These are phyloP conservation scores for Lamellibrachia satsuma DNA, from an alignment of 2,888 invertebrate genomes.

Conservation along the genomic window DNA sequence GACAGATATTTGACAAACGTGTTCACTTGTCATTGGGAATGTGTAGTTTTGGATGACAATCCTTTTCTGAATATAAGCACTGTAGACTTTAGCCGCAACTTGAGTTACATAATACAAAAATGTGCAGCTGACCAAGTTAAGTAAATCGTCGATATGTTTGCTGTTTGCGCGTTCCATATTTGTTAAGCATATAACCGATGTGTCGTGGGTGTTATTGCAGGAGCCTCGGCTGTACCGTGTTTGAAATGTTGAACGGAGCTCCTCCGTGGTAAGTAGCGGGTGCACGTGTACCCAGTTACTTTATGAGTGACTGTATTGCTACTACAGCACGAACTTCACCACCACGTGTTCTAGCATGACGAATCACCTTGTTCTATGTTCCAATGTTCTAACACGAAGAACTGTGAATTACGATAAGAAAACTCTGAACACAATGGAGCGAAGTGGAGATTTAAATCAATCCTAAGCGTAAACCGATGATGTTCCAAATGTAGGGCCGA, in stretches of 20 bases:
- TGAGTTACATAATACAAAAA: neutral
- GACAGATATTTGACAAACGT: too few relatives aligned
- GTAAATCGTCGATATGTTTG: neutral
- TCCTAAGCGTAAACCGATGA: neutral
- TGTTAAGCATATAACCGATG: neutral
- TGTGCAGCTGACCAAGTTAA: neutral
- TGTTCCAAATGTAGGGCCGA: neutral
- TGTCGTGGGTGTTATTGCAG: slow-evolving; percentile 7
- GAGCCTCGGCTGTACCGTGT: slow-evolving; percentile 40
- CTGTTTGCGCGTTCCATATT: neutral
- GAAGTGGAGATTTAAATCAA: neutral
- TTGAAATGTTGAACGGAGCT: slow-evolving; percentile 40
- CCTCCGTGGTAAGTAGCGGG: slow-evolving; percentile 40
- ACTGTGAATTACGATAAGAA: too few relatives aligned
- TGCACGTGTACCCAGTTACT: neutral
- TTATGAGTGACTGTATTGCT: neutral
- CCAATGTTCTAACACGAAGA: too few relatives aligned
- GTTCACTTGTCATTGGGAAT: too few relatives aligned
- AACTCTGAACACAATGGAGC: too few relatives aligned
- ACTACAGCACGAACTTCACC: neutral
- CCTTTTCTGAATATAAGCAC: too few relatives aligned
- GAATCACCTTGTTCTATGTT: too few relatives aligned
- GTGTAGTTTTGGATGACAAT: too few relatives aligned
- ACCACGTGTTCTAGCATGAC: too few relatives aligned
- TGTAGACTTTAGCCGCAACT: too few relatives aligned